Conservation (phyloP, 2,888 invertebrate species). For the Sturmia bella region DNA sequence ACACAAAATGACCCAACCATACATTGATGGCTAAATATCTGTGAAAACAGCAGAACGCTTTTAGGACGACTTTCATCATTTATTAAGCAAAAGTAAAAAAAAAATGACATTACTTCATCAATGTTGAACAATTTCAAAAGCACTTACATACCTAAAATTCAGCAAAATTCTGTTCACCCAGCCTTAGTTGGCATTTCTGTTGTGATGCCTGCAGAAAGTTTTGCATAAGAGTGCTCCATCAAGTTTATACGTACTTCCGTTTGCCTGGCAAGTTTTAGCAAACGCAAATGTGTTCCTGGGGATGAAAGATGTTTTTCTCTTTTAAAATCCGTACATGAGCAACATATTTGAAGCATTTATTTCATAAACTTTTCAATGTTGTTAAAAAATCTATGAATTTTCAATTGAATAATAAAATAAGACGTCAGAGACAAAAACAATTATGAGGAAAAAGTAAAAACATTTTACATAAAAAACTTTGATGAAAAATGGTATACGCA, state of each 20-base stretch:
- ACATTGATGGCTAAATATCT: slow-evolving; percentile 65
- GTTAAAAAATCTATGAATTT: slow-evolving; percentile 66
- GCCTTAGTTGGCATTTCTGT: not conserved
- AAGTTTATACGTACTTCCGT: slow-evolving; percentile 47
- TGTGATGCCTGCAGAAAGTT: slow-evolving; percentile 26
- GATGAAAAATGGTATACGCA: no score
- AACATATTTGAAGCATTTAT: slow-evolving; percentile 57
- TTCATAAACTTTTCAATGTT: slow-evolving; percentile 61
- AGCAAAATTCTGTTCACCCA: slow-evolving; percentile 28
- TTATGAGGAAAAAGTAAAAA: slow-evolving; percentile 1
- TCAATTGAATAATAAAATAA: slow-evolving; percentile 63
- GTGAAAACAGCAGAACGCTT: slow-evolving; percentile 72
- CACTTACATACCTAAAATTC: slow-evolving; percentile 45
- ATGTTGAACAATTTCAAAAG: slow-evolving; percentile 43
- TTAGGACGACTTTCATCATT: slow-evolving; percentile 72
- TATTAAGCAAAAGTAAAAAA: slow-evolving; percentile 65
- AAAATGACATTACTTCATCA: slow-evolving; percentile 4
- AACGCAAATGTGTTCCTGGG: not conserved
- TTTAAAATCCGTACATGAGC: slow-evolving; percentile 28
- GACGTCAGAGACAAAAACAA: slow-evolving; percentile 5
- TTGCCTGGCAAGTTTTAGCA: not conserved
- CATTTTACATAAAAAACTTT: not conserved
- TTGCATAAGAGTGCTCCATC: slow-evolving; percentile 54
- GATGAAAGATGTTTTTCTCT: slow-evolving; percentile 7
- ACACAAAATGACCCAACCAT: slow-evolving; percentile 53